Base-by-base conservation (phyloP, 2,113 vertebrate species). In the Oryzias celebensis region DNA sequence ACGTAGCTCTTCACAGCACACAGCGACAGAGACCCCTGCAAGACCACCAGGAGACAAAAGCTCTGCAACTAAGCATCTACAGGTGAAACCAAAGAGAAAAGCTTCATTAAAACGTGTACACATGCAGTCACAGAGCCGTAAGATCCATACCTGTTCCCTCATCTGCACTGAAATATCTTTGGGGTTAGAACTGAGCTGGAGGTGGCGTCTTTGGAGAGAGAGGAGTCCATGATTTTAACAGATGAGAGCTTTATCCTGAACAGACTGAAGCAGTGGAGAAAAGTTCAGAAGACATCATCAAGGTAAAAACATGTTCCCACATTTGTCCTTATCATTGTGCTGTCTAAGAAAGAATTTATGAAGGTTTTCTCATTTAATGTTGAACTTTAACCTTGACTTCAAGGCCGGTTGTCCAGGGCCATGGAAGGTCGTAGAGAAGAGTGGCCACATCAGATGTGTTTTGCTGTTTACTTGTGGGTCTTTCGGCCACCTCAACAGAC, bases 231-330 rank as follows among this genome's bases (percentile, higher is more conserved):
- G 76, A 90, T 97, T 70, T 95, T 94, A 14, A 86, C 86, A 48
- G 95, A 94, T 15, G 95, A 97, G 86, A 90, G 91, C 52, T 85
- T 91, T 16, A 94, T 98, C 81, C 86, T 98, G 72, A 92, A 90
- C 85, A 94, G 93, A 80, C 84, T 97, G 43, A 95, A 93, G 90
- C 90, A 54, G 76, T 96, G 56, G 95, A 96, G 79, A 95, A 87
- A 78, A 91, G 94, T 42, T 80, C 94, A 18, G 90, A 94, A 86
- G 95, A 96, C 55, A 94, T 96, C 56, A 94, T 98, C 84, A 94
- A 93, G 92, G 95, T 95, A 28, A 1, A 45, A 58, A 45, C 7
- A 14, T 28, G 16, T 88, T 0, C 88, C 91, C 16, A 88, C 10
- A 3, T 12, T 2, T 10, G 36, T 12, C 8, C 8, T 36, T 10